phyloP scores from a whole-genome alignment of 1,140 invertebrate species.

The Aporrectodea caliginosa region DNA sequence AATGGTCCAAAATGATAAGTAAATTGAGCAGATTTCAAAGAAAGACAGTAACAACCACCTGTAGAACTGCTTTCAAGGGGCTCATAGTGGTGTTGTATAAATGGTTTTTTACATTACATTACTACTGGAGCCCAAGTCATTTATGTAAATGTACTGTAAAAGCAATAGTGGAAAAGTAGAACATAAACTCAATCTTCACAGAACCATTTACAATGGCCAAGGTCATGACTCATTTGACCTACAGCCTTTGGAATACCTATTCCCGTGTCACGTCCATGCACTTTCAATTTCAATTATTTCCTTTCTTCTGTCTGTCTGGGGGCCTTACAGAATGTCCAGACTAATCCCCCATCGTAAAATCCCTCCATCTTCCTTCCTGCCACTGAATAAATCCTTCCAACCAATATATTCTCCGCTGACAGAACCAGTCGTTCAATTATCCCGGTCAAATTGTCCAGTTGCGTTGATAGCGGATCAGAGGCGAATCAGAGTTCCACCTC shows the following conservation, averaged over 20 bases:
- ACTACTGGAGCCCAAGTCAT: too few species aligned
- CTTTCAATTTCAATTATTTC: slow-evolving; percentile 3
- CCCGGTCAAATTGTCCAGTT: neutral
- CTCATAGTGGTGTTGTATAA: too few species aligned
- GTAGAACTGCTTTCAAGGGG: too few species aligned
- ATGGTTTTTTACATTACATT: too few species aligned
- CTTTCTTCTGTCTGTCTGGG: neutral
- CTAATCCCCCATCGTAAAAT: neutral
- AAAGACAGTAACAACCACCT: too few species aligned
- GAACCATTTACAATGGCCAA: too few species aligned
- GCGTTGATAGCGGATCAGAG: neutral
- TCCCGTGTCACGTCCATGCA: neutral
- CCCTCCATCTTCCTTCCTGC: neutral
- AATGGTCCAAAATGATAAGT: too few species aligned
- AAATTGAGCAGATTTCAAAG: too few species aligned
- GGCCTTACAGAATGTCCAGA: neutral
- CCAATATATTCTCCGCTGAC: neutral
- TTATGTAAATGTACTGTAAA: too few species aligned
- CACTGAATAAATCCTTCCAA: neutral
- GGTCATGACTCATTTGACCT: too few species aligned
- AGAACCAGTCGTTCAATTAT: neutral
- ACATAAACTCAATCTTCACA: too few species aligned
- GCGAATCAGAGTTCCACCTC: neutral
- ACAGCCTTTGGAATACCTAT: neutral
- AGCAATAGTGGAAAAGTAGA: too few species aligned